These are phyloP conservation scores for Geococcyx californianus DNA, from an alignment of 2,113 vertebrate species.

Conservation along the genomic window DNA sequence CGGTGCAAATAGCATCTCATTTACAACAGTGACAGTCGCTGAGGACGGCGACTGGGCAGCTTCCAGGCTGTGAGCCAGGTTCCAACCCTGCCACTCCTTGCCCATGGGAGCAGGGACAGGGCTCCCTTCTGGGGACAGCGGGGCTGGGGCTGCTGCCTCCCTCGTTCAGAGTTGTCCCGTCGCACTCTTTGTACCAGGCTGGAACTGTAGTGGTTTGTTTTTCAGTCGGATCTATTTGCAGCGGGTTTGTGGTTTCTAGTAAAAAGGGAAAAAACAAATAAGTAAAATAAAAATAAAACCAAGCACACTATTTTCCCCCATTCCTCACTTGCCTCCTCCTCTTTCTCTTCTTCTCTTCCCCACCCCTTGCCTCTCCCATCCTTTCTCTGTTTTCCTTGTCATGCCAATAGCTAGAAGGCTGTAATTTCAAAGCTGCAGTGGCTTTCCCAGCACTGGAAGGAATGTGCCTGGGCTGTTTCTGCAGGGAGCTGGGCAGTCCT, in stretches of 20 bases:
- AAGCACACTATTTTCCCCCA: neutral
- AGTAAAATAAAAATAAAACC: conserved; percentile 41
- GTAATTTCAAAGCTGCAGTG: conserved; percentile 63
- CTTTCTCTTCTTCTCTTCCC: neutral
- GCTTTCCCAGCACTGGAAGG: conserved; percentile 64
- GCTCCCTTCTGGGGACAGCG: neutral
- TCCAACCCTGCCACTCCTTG: neutral
- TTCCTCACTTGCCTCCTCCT: neutral
- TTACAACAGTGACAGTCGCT: neutral
- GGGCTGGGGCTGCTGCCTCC: neutral
- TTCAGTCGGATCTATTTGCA: conserved; percentile 48
- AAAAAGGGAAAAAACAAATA: neutral
- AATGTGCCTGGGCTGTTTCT: conserved; percentile 64
- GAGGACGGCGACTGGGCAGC: neutral
- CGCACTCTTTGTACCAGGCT: neutral
- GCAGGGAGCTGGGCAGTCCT: conserved; percentile 14
- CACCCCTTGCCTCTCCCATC: neutral
- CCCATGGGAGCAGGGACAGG: fast-evolving
- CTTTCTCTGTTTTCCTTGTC: conserved; percentile 65
- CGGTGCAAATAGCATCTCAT: neutral
- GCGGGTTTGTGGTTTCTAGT: conserved; percentile 29
- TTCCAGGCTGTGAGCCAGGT: neutral
- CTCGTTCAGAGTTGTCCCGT: neutral
- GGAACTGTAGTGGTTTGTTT: neutral
- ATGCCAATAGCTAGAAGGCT: conserved; percentile 59